Base-by-base conservation (phyloP, 2,888 invertebrate genomes). In the Yponomeuta malinellus region DNA sequence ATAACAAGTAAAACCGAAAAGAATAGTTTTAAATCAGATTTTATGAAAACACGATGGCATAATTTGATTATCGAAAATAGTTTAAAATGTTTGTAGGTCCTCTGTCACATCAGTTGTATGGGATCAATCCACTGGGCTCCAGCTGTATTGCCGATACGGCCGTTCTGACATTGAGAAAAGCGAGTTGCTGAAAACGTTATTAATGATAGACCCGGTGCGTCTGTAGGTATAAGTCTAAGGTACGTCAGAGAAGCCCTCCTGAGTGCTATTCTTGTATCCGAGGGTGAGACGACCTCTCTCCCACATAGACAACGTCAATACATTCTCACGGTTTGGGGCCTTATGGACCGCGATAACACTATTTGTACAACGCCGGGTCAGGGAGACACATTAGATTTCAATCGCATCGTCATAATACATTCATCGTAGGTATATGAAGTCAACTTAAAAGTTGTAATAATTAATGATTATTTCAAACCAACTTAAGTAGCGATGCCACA, bases 101-200 rank as follows among this genome's bases (percentile, higher is more conserved):
- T 43, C 2, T 43, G 43, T 43, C 43, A 43, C 43, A 43, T 6
- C 5, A 6, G 5, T 43, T 43, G 43, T 43, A 43, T 8, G 43
- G 9, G 43, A 43, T 43, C 43, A 6, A 43, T 43, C 43, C 43
- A 43, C 43, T 74, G 74, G 70, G 37, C 12, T 29, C 48, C 69
- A 71, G 52, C 74, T 74, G 73, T 74, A 72, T 74, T 73, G 72
- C 64, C 74, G 75, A 77, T 76, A 79, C 75, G 76, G 76, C 79
- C 76, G 12, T 59, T 76, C 78, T 79, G 77, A 72, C 72, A 71
- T 73, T 71, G 73, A 74, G 76, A 76, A 72, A 74, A 75, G 76
- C 75, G 77, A 72, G 73, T 74, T 76, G 72, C 71, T 75, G 74
- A 74, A 78, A 78, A 78, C 76, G 75, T 78, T 78, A 79, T 78